phyloP scores from a whole-genome alignment of 2,888 invertebrate genomes.

The Nemoura dubitans region DNA sequence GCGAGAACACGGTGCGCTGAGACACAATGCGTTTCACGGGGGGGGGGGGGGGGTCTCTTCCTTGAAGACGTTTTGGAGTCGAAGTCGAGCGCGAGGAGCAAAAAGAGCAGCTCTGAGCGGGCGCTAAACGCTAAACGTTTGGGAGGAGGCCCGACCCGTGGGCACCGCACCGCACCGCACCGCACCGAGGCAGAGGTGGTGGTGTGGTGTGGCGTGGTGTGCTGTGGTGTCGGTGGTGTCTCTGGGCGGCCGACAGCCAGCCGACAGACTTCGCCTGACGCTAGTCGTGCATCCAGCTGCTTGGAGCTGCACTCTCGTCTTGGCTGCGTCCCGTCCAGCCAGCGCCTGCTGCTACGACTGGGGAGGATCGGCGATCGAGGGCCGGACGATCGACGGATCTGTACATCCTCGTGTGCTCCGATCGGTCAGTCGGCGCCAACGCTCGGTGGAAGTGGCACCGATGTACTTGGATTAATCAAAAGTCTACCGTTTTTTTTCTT shows the following conservation, averaged over 20 bases:
- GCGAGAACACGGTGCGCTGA: background rate
- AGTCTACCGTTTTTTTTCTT: background rate
- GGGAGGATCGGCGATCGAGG: background rate
- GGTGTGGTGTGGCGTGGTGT: background rate
- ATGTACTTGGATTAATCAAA: background rate
- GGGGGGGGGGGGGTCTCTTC: background rate
- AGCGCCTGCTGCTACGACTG: background rate
- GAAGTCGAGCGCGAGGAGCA: background rate
- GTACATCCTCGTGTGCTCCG: background rate
- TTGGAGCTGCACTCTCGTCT: too few species aligned
- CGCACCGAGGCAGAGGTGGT: background rate
- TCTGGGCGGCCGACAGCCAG: background rate
- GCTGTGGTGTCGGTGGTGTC: background rate
- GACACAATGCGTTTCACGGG: conserved; percentile 26
- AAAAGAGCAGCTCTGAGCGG: background rate
- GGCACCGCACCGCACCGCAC: too few species aligned
- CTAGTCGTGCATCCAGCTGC: background rate
- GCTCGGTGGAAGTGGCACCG: background rate
- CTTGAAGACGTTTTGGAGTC: background rate
- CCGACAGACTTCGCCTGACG: background rate
- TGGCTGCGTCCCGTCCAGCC: background rate
- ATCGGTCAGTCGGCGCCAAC: background rate
- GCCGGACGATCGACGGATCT: background rate
- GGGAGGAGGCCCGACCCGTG: background rate
- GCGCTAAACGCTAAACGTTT: background rate